phyloP scores from a whole-genome alignment of 2,888 invertebrate species.

The Allophyes oxyacanthae region DNA sequence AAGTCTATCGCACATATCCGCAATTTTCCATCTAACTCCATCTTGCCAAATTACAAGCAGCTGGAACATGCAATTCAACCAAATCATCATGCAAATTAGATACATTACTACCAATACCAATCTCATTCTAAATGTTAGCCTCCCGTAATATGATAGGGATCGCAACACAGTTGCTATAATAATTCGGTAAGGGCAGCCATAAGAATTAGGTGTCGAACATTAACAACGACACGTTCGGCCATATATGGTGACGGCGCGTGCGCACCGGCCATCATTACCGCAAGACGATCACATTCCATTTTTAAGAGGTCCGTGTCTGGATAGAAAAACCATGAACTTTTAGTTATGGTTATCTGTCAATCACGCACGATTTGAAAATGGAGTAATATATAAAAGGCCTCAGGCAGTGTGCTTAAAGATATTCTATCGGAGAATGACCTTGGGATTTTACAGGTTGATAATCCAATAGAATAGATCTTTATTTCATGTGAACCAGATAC shows the following conservation, averaged over 20 bases:
- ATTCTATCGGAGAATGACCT: too few species aligned
- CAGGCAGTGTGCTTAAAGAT: background rate
- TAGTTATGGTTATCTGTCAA: constrained; percentile 27
- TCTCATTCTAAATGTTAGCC: constrained; percentile 9
- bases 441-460: too few species aligned
- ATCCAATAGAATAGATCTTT: too few species aligned
- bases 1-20: too few species aligned
- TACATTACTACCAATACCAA: constrained; percentile 14
- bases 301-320: constrained; percentile 44
- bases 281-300: constrained; percentile 63
- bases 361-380: constrained; percentile 13
- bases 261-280: constrained; percentile 69
- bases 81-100: constrained; percentile 32
- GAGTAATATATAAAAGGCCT: constrained; percentile 7
- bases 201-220: constrained; percentile 80
- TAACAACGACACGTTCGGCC: constrained; percentile 66
- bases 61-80: constrained; percentile 22
- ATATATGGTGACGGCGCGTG: constrained; percentile 71
- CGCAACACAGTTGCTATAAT: constrained; percentile 35
- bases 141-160: constrained; percentile 4
- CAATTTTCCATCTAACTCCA: constrained; percentile 1
- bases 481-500: too few species aligned
- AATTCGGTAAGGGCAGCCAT: constrained; percentile 55
- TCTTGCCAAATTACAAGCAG: constrained; percentile 19
- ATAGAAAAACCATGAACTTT: constrained; percentile 42